A percentile compares a stretch with the other conserved stretches of the same genome.
These are phyloP conservation scores for Phalloptychus januarius DNA, from an alignment of 2,797 vertebrate species.

Conservation along the genomic window DNA sequence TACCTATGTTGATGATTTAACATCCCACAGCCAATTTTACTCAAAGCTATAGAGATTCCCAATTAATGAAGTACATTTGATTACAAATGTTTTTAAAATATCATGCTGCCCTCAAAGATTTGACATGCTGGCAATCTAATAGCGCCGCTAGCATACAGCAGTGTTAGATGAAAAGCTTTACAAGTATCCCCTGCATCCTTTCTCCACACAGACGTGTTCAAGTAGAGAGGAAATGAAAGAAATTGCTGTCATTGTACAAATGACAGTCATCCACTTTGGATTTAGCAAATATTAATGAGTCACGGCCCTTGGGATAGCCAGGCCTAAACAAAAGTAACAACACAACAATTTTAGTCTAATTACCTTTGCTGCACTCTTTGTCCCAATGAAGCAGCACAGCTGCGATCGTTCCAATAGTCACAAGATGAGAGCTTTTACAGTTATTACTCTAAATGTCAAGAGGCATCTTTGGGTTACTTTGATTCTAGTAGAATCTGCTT, in stretches of 20 bases:
- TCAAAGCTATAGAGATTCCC: not conserved
- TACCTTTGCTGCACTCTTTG: constrained; percentile 22
- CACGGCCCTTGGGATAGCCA: constrained; percentile 23
- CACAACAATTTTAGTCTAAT: constrained; percentile 28
- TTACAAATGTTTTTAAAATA: not conserved
- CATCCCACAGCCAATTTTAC: not conserved
- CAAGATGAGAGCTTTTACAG: constrained; percentile 32
- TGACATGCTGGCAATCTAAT: not conserved
- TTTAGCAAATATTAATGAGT: constrained; percentile 33
- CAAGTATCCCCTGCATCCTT: not conserved
- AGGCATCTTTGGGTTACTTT: constrained; percentile 8
- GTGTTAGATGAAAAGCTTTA: not conserved
- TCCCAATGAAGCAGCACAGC: constrained; percentile 22
- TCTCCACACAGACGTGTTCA: not conserved
- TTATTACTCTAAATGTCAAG: constrained; percentile 31
- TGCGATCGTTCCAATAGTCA: constrained; percentile 28
- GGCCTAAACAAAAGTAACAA: constrained; percentile 40
- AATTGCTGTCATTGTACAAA: not conserved
- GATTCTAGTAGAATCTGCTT: constrained; percentile 7
- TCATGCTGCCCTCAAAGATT: not conserved
- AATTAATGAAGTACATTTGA: not conserved
- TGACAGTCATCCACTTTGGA: constrained; percentile 12
- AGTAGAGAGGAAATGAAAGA: not conserved
- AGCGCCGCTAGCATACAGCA: not conserved
- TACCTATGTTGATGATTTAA: not conserved